Evolutionary conservation across 1,140 invertebrate genomes (phyloP).

Genomic region (Anoplolepis gracilipes): DNA sequence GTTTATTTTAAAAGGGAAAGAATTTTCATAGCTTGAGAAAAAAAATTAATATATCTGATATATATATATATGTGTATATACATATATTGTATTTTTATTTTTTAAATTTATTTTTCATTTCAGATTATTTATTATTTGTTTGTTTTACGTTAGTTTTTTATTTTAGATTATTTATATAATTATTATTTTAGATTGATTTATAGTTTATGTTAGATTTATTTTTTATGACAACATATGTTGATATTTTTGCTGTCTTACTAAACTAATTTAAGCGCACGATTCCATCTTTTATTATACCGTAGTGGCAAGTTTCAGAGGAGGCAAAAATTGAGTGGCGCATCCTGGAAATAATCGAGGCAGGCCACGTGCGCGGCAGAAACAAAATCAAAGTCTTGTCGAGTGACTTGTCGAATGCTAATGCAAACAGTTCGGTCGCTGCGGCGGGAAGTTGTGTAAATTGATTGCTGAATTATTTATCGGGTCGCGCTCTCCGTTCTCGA

Average conservation of each 20-base stretch:
- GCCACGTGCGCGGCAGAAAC: conserved; percentile 59
- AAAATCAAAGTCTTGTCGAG: conserved; percentile 67
- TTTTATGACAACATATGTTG: too few species aligned
- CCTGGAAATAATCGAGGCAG: conserved; percentile 46
- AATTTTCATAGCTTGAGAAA: background rate
- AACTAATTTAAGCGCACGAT: background rate
- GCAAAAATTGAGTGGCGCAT: conserved; percentile 37
- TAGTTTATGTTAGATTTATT: too few species aligned
- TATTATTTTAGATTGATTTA: too few species aligned
- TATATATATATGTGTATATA: too few species aligned
- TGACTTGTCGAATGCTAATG: conserved; percentile 69
- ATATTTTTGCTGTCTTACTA: background rate
- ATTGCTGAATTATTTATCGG: conserved; percentile 76
- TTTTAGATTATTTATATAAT: too few species aligned
- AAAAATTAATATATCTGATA: background rate
- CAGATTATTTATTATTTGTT: too few species aligned
- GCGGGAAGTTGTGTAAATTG: conserved; percentile 73
- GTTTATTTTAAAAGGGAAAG: background rate
- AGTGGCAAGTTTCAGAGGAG: conserved; percentile 19
- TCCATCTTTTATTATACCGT: conserved; percentile 13
- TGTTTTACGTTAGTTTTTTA: too few species aligned
- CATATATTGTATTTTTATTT: too few species aligned
- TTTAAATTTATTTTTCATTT: too few species aligned
- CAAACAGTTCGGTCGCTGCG: conserved; percentile 46
- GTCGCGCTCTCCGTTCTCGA: conserved; percentile 40